Evolutionary conservation across 1,140 invertebrate genomes (phyloP).

Genomic region (Ostrea edulis): DNA sequence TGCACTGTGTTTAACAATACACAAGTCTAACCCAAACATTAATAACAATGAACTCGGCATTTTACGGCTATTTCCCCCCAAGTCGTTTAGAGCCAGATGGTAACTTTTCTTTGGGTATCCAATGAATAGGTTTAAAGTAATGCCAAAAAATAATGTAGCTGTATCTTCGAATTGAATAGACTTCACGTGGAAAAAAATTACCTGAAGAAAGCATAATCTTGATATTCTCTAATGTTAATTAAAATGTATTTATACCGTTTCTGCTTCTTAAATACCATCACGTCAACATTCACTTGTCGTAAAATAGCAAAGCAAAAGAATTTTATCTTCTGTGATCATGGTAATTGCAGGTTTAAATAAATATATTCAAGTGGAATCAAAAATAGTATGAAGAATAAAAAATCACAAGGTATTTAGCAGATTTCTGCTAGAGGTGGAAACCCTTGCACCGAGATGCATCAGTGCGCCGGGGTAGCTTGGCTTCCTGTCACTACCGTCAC

Average conservation of each 20-base stretch:
- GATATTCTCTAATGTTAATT: neutral
- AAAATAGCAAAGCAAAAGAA: neutral
- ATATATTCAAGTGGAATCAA: too few relatives aligned
- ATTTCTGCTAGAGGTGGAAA: neutral
- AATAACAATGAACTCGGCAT: slow-evolving; percentile 1
- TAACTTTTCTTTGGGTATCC: slow-evolving; percentile 3
- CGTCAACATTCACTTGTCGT: neutral
- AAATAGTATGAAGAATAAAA: neutral
- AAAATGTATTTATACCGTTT: neutral
- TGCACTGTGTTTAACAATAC: slow-evolving; percentile 22
- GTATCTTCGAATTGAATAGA: neutral
- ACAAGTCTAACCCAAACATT: slow-evolving; percentile 34
- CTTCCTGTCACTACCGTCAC: neutral
- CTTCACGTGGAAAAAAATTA: neutral
- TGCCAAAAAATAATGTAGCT: neutral
- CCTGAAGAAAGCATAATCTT: neutral
- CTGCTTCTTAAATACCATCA: neutral
- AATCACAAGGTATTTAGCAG: neutral
- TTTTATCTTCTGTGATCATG: neutral
- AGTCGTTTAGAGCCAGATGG: slow-evolving; percentile 15
- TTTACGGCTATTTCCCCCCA: slow-evolving; percentile 12
- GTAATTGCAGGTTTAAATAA: too few relatives aligned
- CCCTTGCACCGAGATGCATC: neutral
- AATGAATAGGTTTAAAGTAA: neutral
- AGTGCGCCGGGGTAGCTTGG: neutral